phyloP scores from a whole-genome alignment of 2,888 invertebrate species.

The Steinernema hermaphroditum region DNA sequence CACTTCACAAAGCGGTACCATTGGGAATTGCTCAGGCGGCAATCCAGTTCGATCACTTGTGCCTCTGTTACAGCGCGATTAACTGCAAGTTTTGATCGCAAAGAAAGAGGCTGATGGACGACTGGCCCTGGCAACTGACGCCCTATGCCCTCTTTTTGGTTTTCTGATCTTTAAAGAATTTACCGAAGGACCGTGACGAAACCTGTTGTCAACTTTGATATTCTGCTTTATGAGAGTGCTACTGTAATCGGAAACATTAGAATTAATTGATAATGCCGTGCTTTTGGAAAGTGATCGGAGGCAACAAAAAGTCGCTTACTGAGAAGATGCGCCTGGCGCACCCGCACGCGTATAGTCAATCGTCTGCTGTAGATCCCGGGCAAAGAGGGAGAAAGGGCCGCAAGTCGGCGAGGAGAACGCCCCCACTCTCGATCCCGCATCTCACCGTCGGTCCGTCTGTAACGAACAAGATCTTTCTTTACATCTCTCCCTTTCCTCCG shows the following conservation, averaged over 20 bases:
- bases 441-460: constrained; percentile 29
- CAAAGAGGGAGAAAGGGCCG: constrained; percentile 14
- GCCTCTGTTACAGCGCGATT: constrained; percentile 30
- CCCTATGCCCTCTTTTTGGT: background rate
- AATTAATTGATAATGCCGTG: constrained; percentile 14
- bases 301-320: constrained; percentile 25
- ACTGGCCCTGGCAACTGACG: constrained; percentile 7
- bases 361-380: constrained; percentile 15
- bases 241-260: no score
- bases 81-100: constrained; percentile 29
- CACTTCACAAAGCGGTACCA: background rate
- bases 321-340: constrained; percentile 7
- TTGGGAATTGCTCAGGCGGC: background rate
- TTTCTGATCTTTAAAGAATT: no score
- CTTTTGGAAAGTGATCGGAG: background rate
- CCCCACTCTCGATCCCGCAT: constrained; percentile 22
- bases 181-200: no score
- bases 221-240: no score
- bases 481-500: constrained; percentile 23
- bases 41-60: background rate
- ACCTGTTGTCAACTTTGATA: no score
- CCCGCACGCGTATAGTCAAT: constrained; percentile 27
- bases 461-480: constrained; percentile 29
- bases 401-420: constrained; percentile 18
- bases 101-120: constrained; percentile 4